Percentiles rank a stretch among this genome's conserved stretches.
These are phyloP conservation scores for Latrodectus hesperus DNA, from an alignment of 2,888 invertebrate species.

Conservation along the genomic window DNA sequence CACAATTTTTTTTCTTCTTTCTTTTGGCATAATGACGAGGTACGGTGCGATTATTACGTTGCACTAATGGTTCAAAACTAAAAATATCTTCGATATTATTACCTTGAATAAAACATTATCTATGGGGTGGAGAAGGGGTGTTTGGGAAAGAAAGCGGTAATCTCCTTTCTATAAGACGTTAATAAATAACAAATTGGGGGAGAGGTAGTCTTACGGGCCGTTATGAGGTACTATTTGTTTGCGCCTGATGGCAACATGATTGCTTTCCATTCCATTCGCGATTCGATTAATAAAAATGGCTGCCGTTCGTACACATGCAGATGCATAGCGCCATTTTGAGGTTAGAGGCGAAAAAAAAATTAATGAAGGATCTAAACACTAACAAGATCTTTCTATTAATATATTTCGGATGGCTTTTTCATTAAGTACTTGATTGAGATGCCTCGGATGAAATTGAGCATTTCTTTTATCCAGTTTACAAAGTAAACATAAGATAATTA, in stretches of 20 bases:
- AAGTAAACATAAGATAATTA: too few relatives aligned
- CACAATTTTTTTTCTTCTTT: conserved; percentile 18
- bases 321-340: conserved; percentile 20
- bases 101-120: conserved; percentile 69
- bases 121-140: background rate
- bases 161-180: conserved; percentile 66
- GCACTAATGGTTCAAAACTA: conserved; percentile 61
- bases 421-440: too few relatives aligned
- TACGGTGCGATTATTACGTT: conserved; percentile 44
- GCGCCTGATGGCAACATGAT: conserved; percentile 64
- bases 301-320: background rate
- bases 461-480: too few relatives aligned
- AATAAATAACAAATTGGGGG: conserved; percentile 68
- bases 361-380: too few relatives aligned
- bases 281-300: conserved; percentile 57
- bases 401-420: too few relatives aligned
- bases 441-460: too few relatives aligned
- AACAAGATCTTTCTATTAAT: too few relatives aligned
- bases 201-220: conserved; percentile 38
- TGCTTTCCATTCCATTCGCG: conserved; percentile 51
- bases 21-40: conserved; percentile 39
- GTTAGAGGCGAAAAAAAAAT: background rate
- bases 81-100: conserved; percentile 62
- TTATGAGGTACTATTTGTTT: conserved; percentile 59
- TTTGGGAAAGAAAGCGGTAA: conserved; percentile 33